Base-by-base conservation (phyloP, 37 sponge, comb jelly and placozoan genomes). In the Diacarnus erythraeanus region DNA sequence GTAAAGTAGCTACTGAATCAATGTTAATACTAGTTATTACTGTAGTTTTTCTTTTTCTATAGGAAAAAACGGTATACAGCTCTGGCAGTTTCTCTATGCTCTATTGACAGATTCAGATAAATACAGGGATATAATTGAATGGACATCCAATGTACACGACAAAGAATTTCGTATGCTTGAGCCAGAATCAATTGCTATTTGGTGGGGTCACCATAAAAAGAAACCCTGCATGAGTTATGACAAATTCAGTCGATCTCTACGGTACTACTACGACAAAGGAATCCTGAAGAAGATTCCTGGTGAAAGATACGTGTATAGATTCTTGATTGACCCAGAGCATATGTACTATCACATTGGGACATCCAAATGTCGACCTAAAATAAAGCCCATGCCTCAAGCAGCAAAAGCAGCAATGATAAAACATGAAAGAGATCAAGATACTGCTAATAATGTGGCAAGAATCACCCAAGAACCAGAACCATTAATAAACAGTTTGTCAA, bases 221-320 rank as follows among this genome's bases (percentile, higher is more conserved):
- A 86, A 86, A 72, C 67, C 44, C 1, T 90, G 83, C 79, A 94
- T 94, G 94, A 94, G 83, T 78, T 94, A 90, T 74, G 94, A 94
- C 77, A 94, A 94, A 65, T 76, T 94, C 38, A 87, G 91, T 59
- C 90, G 94, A 35, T 94, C 94, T n/a, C 91, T 94, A 2, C 74
- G 94, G 0, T 94, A 90, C 82, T 94, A 94, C 76, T 94, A 94
- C 71, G 86, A 94, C 75, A 90, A 90, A 74, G 83, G 92, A 35
- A 83, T 94, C 58, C 78, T 94, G 4, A 74, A 67, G 65, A 86
- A 90, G 66, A 87, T 94, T 12, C 58, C 65, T 30, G 88, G 90
- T 4, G 90, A 94, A 64, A 64, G 92, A 5, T 94, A 81, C 42
- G 91, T 94, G 26, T 94, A 94, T 67, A 75, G 78, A 2, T 92